Percentiles rank a stretch among this genome's conserved stretches.
phyloP scores from a whole-genome alignment of 2,888 invertebrate genomes.

The Sesia apiformis region DNA sequence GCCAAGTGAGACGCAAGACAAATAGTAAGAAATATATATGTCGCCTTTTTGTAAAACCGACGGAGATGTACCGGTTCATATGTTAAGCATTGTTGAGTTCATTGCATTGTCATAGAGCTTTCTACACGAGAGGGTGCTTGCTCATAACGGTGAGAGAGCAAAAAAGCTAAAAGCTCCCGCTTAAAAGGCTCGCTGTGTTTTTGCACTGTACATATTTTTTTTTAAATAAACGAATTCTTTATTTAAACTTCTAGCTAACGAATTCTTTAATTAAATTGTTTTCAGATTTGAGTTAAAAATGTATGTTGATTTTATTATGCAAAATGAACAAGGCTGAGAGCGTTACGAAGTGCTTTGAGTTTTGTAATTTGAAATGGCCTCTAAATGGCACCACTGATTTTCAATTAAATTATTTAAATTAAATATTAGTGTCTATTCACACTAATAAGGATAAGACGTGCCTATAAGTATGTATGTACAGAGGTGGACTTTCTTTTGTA shows the following conservation, averaged over 20 bases:
- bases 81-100: conserved; percentile 6
- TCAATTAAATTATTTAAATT: too few species aligned
- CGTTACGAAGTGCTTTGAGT: too few species aligned
- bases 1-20: too few species aligned
- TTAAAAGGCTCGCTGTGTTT: background rate
- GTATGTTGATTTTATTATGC: too few species aligned
- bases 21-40: background rate
- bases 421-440: too few species aligned
- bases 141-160: conserved; percentile 2
- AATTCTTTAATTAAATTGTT: background rate
- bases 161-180: conserved; percentile 4
- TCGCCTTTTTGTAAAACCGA: conserved; percentile 1
- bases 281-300: too few species aligned
- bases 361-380: too few species aligned
- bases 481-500: too few species aligned
- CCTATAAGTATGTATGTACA: too few species aligned
- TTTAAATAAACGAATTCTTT: background rate
- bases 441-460: too few species aligned
- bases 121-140: conserved; percentile 1
- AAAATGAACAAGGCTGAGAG: too few species aligned
- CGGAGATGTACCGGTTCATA: background rate
- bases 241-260: background rate
- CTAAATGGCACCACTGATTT: too few species aligned
- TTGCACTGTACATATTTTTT: background rate
- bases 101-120: conserved; percentile 6